Conservation (phyloP, 1,140 invertebrate species). For the Pinna nobilis region DNA sequence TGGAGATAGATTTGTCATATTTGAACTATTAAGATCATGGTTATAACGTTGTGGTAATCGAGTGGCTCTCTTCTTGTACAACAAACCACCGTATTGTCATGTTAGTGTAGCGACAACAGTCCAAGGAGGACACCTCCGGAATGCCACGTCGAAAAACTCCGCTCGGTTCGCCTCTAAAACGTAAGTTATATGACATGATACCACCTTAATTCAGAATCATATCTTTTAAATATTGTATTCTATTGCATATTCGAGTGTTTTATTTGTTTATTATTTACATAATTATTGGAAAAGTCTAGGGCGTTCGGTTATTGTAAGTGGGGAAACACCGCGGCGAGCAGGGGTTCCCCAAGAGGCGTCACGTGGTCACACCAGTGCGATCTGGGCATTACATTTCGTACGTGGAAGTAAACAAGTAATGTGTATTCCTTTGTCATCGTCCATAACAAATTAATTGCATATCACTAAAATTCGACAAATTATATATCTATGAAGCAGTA, state of each 20-base stretch:
- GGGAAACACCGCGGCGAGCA: slow-evolving; percentile 22
- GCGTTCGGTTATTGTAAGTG: no score
- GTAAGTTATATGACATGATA: slow-evolving; percentile 1
- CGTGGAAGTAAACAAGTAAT: slow-evolving; percentile 4
- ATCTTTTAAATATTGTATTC: neutral
- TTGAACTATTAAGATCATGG: neutral
- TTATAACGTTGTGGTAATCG: neutral
- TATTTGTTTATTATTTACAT: neutral
- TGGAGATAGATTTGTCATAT: neutral
- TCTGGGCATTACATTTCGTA: slow-evolving; percentile 3
- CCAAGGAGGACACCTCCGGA: slow-evolving; percentile 13
- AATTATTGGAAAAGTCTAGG: neutral
- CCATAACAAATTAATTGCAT: neutral
- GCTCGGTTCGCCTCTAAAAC: neutral
- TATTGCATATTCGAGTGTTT: neutral
- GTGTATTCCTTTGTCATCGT: neutral
- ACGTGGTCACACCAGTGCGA: neutral
- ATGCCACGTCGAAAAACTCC: slow-evolving; percentile 28
- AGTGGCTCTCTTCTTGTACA: neutral
- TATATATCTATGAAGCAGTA: neutral
- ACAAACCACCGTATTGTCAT: neutral
- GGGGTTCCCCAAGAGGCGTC: slow-evolving; percentile 20
- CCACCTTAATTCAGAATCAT: neutral
- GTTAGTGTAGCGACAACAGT: neutral
- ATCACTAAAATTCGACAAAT: neutral